A percentile compares a stretch with the other conserved stretches of the same genome.
Evolutionary conservation across 2,888 invertebrate genomes (phyloP).

Genomic region (Hirtodrosophila cameraria): DNA sequence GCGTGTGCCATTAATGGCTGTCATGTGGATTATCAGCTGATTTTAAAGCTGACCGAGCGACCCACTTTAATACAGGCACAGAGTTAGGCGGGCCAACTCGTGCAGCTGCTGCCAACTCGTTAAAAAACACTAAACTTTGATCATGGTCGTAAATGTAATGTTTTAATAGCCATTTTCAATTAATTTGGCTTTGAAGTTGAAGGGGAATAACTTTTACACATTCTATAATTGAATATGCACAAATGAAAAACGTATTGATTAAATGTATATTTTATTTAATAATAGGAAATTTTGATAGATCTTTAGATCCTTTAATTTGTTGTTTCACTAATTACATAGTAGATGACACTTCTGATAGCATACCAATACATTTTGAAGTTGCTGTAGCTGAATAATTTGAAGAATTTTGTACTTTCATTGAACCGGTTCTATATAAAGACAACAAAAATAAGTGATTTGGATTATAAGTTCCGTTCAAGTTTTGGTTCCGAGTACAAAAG

Average conservation of each 20-base stretch:
- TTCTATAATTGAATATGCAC: background rate
- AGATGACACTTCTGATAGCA: no score
- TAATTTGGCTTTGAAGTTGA: slow-evolving; percentile 24
- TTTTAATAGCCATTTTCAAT: slow-evolving; percentile 28
- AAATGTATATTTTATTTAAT: no score
- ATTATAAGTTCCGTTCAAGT: no score
- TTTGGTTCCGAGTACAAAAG: no score
- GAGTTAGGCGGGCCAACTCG: background rate
- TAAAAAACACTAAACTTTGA: slow-evolving; percentile 35
- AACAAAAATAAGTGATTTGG: no score
- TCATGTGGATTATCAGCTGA: slow-evolving; percentile 62
- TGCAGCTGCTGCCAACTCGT: slow-evolving; percentile 42
- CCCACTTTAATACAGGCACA: slow-evolving; percentile 62
- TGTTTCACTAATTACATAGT: no score
- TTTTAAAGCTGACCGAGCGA: slow-evolving; percentile 49
- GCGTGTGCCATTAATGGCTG: slow-evolving; percentile 75
- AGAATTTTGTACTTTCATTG: no score
- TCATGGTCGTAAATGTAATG: slow-evolving; percentile 42
- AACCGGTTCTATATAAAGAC: no score
- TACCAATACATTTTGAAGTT: no score
- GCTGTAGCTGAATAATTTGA: no score
- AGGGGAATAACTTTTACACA: slow-evolving; percentile 4
- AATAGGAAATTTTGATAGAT: no score
- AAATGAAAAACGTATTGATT: background rate
- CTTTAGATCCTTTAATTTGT: no score